Percentiles rank a stretch among this genome's conserved stretches.
These are phyloP conservation scores for Chitala chitala DNA, from an alignment of 2,113 vertebrate genomes.

Conservation along the genomic window DNA sequence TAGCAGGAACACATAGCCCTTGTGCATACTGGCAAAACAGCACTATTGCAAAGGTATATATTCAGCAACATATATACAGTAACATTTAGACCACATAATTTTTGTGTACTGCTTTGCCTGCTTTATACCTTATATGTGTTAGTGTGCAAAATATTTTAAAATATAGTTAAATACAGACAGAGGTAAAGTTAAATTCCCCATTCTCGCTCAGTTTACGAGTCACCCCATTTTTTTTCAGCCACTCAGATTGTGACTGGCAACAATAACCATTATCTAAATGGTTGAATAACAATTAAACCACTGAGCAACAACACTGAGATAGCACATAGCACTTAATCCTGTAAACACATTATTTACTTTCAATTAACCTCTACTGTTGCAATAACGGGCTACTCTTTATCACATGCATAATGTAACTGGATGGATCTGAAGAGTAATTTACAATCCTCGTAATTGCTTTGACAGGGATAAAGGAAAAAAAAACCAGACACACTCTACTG, in stretches of 20 bases:
- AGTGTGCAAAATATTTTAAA: no score
- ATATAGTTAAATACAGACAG: no score
- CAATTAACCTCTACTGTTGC: background rate
- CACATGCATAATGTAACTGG: background rate
- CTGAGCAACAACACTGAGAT: background rate
- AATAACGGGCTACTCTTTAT: background rate
- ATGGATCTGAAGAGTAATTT: slow-evolving; percentile 7
- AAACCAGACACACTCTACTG: background rate
- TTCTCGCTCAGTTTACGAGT: no score
- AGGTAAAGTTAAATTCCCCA: no score
- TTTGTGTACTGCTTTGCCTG: no score
- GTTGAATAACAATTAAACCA: slow-evolving; percentile 3
- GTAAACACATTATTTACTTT: slow-evolving; percentile 20
- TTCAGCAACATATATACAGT: no score
- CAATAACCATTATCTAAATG: slow-evolving; percentile 14
- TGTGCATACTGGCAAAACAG: background rate
- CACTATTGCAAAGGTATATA: background rate
- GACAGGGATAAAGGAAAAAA: background rate
- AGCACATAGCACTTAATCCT: slow-evolving; percentile 6
- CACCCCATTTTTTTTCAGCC: background rate
- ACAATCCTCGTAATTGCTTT: slow-evolving; percentile 3
- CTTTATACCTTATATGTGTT: no score
- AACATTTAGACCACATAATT: background rate
- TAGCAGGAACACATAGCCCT: background rate
- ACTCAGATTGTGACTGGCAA: background rate